Conservation (phyloP, 1,140 invertebrate species). For the Monomorium pharaonis region DNA sequence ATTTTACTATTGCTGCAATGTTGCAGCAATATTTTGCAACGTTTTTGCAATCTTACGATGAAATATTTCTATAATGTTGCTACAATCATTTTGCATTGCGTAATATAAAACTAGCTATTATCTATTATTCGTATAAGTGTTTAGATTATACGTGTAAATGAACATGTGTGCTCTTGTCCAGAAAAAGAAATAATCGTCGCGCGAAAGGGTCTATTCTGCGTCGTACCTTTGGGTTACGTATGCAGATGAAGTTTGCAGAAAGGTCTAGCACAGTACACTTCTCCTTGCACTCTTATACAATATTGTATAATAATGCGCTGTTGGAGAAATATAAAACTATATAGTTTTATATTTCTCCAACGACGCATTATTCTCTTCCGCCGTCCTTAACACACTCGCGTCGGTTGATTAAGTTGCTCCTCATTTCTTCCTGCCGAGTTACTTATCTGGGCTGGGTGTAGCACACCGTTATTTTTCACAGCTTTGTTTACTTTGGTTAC, state of each 20-base stretch:
- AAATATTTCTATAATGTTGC: too few relatives aligned
- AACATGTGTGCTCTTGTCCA: not conserved
- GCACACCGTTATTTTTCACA: constrained; percentile 64
- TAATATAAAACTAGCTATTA: too few relatives aligned
- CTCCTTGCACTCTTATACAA: not conserved
- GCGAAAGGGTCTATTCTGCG: not conserved
- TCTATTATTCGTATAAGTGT: not conserved
- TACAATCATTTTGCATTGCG: too few relatives aligned
- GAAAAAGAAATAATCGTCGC: constrained; percentile 47
- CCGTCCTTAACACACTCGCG: constrained; percentile 7
- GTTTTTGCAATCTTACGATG: too few relatives aligned
- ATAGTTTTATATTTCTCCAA: constrained; percentile 31
- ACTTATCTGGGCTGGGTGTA: constrained; percentile 27
- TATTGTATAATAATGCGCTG: constrained; percentile 13
- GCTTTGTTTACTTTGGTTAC: constrained; percentile 50
- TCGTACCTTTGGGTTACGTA: not conserved
- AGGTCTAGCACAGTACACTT: not conserved
- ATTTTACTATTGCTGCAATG: not conserved
- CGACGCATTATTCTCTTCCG: constrained; percentile 1
- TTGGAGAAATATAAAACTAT: constrained; percentile 31
- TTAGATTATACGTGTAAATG: not conserved
- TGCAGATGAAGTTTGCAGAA: constrained; percentile 35
- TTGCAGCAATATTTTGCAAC: too few relatives aligned
- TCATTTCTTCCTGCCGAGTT: constrained; percentile 52
- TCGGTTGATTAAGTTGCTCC: constrained; percentile 58